A percentile compares a stretch with the other conserved stretches of the same genome.
These are phyloP conservation scores for Andrena flavipes DNA, from an alignment of 2,888 invertebrate genomes.

Conservation along the genomic window DNA sequence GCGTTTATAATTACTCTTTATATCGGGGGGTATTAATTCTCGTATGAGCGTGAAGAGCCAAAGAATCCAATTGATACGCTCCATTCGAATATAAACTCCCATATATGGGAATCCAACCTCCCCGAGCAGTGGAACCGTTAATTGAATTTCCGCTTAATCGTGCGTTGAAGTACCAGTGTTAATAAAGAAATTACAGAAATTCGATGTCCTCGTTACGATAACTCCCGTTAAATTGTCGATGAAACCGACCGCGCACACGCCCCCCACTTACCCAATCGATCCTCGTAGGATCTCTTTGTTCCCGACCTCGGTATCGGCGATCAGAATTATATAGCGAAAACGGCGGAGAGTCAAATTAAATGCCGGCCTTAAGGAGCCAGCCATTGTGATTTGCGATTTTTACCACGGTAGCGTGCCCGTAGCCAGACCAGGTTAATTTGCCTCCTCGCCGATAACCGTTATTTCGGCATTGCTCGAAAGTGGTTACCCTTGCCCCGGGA, in stretches of 20 bases:
- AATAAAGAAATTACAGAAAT: slow-evolving; percentile 38
- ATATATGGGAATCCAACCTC: too few relatives aligned
- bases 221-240: slow-evolving; percentile 31
- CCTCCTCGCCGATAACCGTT: slow-evolving; percentile 65
- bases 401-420: slow-evolving; percentile 59
- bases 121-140: too few relatives aligned
- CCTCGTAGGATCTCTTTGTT: slow-evolving; percentile 38
- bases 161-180: background rate
- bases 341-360: slow-evolving; percentile 62
- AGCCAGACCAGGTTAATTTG: slow-evolving; percentile 50
- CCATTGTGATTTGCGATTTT: slow-evolving; percentile 67
- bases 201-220: slow-evolving; percentile 21
- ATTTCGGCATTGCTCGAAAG: slow-evolving; percentile 59
- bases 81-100: too few relatives aligned
- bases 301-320: slow-evolving; percentile 32
- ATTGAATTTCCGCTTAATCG: too few relatives aligned
- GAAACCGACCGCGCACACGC: slow-evolving; percentile 16
- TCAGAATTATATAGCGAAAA: slow-evolving; percentile 62
- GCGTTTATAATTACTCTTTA: slow-evolving; percentile 40
- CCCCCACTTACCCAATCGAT: slow-evolving; percentile 26
- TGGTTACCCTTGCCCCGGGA: slow-evolving; percentile 55
- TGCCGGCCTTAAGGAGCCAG: slow-evolving; percentile 58
- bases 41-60: background rate
- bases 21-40: slow-evolving; percentile 30
- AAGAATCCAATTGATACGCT: too few relatives aligned